Evolutionary conservation across 1,140 invertebrate species (phyloP).

Genomic region (Lethocerus indicus): DNA sequence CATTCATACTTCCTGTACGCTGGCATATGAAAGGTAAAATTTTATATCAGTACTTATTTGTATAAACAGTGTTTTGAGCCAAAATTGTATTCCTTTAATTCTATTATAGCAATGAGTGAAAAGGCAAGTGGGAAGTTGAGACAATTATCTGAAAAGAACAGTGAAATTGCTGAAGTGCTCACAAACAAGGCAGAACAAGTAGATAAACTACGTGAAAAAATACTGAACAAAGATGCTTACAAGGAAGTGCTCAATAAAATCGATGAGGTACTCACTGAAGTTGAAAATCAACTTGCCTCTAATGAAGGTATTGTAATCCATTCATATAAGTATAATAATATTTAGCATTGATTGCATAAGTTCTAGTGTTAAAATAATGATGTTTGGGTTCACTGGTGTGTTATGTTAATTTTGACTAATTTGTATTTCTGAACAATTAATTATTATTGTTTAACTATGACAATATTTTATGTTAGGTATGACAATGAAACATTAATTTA

Average conservation of each 20-base stretch:
- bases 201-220: conserved; percentile 33
- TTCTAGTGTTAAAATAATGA: too few relatives aligned
- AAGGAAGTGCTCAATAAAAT: conserved; percentile 37
- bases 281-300: conserved; percentile 39
- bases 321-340: too few relatives aligned
- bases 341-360: too few relatives aligned
- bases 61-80: neutral
- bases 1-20: conserved; percentile 41
- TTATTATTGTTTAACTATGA: too few relatives aligned
- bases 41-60: conserved; percentile 9
- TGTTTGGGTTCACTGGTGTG: too few relatives aligned
- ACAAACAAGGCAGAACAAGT: conserved; percentile 40
- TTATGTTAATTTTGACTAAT: too few relatives aligned
- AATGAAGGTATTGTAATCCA: conserved; percentile 39
- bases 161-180: conserved; percentile 31
- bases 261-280: conserved; percentile 34
- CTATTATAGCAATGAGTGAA: conserved; percentile 31
- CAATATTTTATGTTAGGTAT: too few relatives aligned
- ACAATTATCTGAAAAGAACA: conserved; percentile 32
- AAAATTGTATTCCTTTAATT: neutral
- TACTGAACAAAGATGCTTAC: conserved; percentile 39
- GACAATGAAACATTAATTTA: too few relatives aligned
- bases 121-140: conserved; percentile 33
- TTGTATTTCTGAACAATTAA: too few relatives aligned
- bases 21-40: conserved; percentile 37